Evolutionary conservation across 2,888 invertebrate genomes (phyloP).

Genomic region (Abrostola triplasia): DNA sequence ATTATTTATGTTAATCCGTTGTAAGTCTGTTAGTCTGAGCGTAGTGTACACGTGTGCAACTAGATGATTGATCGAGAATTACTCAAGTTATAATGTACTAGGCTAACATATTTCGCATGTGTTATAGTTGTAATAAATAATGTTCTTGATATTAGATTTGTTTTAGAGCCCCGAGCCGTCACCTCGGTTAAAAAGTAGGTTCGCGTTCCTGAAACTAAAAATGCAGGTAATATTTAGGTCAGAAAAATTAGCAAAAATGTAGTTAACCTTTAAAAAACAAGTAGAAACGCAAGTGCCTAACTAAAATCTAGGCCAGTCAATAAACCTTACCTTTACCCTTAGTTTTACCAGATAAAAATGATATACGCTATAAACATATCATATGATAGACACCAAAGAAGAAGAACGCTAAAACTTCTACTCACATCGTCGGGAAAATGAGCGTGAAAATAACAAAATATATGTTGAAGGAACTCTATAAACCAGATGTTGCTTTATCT

Average conservation of each 20-base stretch:
- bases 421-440: conserved; percentile 43
- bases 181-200: too few species aligned
- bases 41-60: conserved; percentile 10
- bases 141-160: not conserved
- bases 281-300: not conserved
- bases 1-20: conserved; percentile 38
- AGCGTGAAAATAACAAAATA: conserved; percentile 51
- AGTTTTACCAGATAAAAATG: conserved; percentile 11
- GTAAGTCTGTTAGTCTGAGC: conserved; percentile 19
- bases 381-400: conserved; percentile 19
- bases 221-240: too few species aligned
- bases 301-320: not conserved
- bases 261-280: not conserved
- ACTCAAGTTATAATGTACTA: conserved; percentile 13
- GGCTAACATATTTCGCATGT: conserved; percentile 12
- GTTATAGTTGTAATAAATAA: not conserved
- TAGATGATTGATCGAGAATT: conserved; percentile 38
- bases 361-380: conserved; percentile 17
- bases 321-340: not conserved
- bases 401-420: conserved; percentile 42
- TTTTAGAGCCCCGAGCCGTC: not conserved
- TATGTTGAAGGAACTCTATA: conserved; percentile 49
- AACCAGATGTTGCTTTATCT: conserved; percentile 58
- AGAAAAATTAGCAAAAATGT: too few species aligned
- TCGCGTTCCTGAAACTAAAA: too few species aligned